Base-by-base conservation (phyloP, 2,888 invertebrate species). In the Brassicogethes aeneus region DNA sequence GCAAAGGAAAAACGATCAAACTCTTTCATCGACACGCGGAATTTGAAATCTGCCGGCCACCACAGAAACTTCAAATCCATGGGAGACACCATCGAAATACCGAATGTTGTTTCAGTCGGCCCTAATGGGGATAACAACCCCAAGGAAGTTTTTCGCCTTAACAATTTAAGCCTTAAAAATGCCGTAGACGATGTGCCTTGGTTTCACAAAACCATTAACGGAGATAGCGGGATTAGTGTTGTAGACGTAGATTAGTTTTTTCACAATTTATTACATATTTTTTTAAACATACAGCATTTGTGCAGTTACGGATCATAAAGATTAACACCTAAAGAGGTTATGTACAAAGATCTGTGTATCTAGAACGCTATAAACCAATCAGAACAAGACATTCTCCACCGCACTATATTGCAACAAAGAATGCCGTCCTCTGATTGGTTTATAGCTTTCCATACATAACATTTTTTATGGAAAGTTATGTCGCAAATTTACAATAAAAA, bases 21-120 rank as follows among this genome's bases (percentile, higher is more conserved):
- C 10, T 32, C 32, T 8, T n/a, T 32, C 2, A 47, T 43, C n/a
- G 49, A 55, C 7, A 42, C 50, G 39, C 53, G 64, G 23, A 48
- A 48, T 36, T 53, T 65, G 36, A 57, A 51, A 47, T 65, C 64
- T 1, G 66, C 65, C 2, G 64, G 64, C 13, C 62, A 61, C 46
- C 50, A 53, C 10, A 32, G 14, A 32, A 32, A 32, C 32, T 32
- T 32, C 12, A 32, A 32, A 32, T 32, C 32, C 14, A 13, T 32
- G 32, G 32, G 32, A 10, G 10, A 13, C 32, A 52, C 51, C 2
- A 49, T 55, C 35, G 55, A 47, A 5, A 51, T 51, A n/a, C 49
- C 53, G 1, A 50, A 56, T 42, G 40, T 45, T 32, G 40, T 48
- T 1, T 41, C 50, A 15, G 43, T 51, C 23, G 55, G 50, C 5